Conservation (phyloP, 2,113 vertebrate genomes). For the Myiagra hebetior region DNA sequence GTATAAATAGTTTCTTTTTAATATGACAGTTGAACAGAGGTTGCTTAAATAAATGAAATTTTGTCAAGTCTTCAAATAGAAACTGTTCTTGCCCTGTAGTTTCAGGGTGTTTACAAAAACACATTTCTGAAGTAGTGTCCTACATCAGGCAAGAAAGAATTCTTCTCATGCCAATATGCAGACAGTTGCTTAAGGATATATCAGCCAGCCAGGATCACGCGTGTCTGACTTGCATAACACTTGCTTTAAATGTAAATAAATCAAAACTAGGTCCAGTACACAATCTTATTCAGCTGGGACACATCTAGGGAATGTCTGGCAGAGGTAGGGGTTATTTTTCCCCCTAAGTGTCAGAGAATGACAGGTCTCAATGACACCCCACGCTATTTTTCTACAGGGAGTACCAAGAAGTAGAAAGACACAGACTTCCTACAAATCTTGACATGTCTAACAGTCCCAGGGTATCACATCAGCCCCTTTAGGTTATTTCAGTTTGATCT, state of each 20-base stretch:
- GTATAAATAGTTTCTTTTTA: not conserved
- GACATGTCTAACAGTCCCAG: constrained; percentile 30
- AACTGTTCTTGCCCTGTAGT: not conserved
- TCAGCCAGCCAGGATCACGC: not conserved
- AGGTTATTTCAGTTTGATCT: constrained; percentile 61
- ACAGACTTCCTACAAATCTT: constrained; percentile 12
- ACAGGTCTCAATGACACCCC: constrained; percentile 55
- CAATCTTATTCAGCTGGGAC: not conserved
- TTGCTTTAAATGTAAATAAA: constrained; percentile 42
- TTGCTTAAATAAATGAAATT: not conserved
- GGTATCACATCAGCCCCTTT: constrained; percentile 32
- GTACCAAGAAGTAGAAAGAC: not conserved
- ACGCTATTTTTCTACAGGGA: constrained; percentile 53
- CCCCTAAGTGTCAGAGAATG: not conserved
- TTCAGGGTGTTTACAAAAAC: constrained; percentile 18
- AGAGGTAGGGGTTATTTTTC: not conserved
- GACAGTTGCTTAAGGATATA: constrained; percentile 49
- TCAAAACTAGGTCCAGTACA: constrained; percentile 7
- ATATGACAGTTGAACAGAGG: not conserved
- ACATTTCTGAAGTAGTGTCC: not conserved
- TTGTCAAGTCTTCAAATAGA: not conserved
- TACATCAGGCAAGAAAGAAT: not conserved
- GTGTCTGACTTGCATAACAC: not conserved
- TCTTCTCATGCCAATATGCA: not conserved
- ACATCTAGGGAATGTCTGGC: not conserved